phyloP scores from a whole-genome alignment of 2,888 invertebrate genomes.

The Enoplolaimus lenunculus region DNA sequence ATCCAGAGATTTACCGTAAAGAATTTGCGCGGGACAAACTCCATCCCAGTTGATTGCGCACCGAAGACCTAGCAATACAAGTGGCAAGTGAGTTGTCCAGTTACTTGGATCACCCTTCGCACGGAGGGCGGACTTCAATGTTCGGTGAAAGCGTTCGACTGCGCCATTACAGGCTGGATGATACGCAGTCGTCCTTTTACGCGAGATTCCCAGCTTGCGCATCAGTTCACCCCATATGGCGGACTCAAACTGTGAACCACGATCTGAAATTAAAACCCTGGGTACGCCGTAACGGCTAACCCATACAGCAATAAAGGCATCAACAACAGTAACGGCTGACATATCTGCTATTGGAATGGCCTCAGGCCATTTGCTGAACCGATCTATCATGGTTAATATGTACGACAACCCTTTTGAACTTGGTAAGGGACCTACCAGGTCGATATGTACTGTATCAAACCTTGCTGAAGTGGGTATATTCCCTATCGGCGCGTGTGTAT shows the following conservation, averaged over 20 bases:
- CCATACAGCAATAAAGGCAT: background rate
- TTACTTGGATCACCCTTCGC: background rate
- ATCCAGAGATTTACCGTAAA: too few species aligned
- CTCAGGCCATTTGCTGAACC: background rate
- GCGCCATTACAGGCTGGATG: background rate
- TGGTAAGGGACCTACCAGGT: background rate
- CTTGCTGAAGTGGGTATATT: background rate
- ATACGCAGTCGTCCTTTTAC: background rate
- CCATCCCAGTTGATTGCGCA: too few species aligned
- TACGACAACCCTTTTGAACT: background rate
- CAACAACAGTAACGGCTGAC: background rate
- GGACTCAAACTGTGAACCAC: background rate
- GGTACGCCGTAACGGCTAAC: background rate
- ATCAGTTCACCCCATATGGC: background rate
- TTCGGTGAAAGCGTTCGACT: background rate
- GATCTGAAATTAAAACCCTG: background rate
- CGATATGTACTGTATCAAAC: background rate
- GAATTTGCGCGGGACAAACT: too few species aligned
- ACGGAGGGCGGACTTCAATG: background rate
- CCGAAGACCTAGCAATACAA: too few species aligned
- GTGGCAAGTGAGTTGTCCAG: too few species aligned
- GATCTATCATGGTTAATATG: background rate
- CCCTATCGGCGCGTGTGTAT: background rate
- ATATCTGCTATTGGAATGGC: background rate
- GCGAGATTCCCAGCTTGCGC: background rate